These are phyloP conservation scores for Coracopsis vasa DNA, from an alignment of 2,113 vertebrate genomes.

Conservation along the genomic window DNA sequence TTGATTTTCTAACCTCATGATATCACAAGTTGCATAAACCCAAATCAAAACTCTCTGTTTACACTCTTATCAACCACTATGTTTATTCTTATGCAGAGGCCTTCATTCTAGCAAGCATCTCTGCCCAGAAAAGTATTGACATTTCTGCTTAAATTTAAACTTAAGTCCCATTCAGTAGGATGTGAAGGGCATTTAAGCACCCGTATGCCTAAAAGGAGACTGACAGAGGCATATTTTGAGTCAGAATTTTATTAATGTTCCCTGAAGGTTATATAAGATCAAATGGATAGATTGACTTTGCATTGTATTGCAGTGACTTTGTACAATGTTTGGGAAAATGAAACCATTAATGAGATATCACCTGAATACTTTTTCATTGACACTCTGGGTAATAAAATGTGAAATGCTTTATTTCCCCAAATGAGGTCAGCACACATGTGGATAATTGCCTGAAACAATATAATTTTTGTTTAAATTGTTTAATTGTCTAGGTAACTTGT, in stretches of 20 bases:
- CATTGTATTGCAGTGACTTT: conserved; percentile 46
- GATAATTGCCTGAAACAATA: conserved; percentile 32
- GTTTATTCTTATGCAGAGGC: conserved; percentile 43
- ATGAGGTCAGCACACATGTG: conserved; percentile 9
- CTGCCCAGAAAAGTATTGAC: conserved; percentile 58
- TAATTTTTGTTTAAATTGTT: conserved; percentile 48
- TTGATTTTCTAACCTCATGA: conserved; percentile 33
- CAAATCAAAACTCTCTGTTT: conserved; percentile 43
- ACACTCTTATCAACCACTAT: conserved; percentile 28
- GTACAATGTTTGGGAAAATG: conserved; percentile 52
- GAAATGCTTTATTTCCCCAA: conserved; percentile 44
- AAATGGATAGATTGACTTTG: conserved; percentile 38
- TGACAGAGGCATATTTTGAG: conserved; percentile 43
- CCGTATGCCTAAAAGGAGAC: conserved; percentile 38
- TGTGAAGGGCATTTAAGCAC: conserved; percentile 45
- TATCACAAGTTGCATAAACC: conserved; percentile 22
- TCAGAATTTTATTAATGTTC: conserved; percentile 55
- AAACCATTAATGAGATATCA: conserved; percentile 50
- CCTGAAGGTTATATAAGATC: conserved; percentile 56
- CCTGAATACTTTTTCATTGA: conserved; percentile 46
- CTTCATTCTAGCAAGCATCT: conserved; percentile 25
- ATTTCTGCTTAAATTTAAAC: conserved; percentile 54
- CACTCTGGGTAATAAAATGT: conserved; percentile 21
- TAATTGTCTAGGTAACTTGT: conserved; percentile 23
- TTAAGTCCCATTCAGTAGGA: neutral